Base-by-base conservation (phyloP, 2,797 vertebrate genomes). In the Enteromius unitaeniatus region DNA sequence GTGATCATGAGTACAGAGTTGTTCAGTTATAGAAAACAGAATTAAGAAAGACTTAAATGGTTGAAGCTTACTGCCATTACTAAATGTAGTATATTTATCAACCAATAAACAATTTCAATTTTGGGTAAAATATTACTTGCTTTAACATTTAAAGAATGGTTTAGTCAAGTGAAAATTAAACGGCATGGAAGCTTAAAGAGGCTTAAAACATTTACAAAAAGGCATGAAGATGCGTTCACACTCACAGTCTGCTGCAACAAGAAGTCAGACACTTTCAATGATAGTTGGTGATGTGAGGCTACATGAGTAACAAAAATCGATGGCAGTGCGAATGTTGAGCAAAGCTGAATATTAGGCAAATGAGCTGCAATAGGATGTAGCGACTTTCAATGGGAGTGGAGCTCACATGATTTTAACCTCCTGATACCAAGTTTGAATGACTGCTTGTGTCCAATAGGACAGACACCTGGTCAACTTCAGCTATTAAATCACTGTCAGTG, bases 401-500 rank as follows among this genome's bases (percentile, higher is more conserved):
- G 68, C 40, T 72, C 10, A 60, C 21, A 47, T 47, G 26, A 72
- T 72, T 34, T 65, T 60, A 53, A 23, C 49, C 37, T 42, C 23
- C 34, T 53, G 49, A 75, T 55, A 7, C 19, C 14, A 69, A 40
- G 77, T 67, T 51, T 64, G 76, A 78, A 75, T 1, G 14, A 34
- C 34, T 76, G 21, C n/a, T 26, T 58, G 34, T 42, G 34, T n/a
- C n/a, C 49, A 55, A 5, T n/a, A 53, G 53, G 34, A 76, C 53
- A 58, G 51, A 19, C 31, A 58, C 21, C 9, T 75, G 73, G 21
- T 40, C 73, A 76, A 14, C 53, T 58, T 58, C 34, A 40, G 7
- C 11, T 53, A 7, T 74, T 74, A 74, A 37, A 58, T 84, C 75
- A 40, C 31, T 73, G 42, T 73, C 67, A 62, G 68, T 74, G 65